phyloP scores from a whole-genome alignment of 2,113 vertebrate genomes.

The Anhinga rufa region DNA sequence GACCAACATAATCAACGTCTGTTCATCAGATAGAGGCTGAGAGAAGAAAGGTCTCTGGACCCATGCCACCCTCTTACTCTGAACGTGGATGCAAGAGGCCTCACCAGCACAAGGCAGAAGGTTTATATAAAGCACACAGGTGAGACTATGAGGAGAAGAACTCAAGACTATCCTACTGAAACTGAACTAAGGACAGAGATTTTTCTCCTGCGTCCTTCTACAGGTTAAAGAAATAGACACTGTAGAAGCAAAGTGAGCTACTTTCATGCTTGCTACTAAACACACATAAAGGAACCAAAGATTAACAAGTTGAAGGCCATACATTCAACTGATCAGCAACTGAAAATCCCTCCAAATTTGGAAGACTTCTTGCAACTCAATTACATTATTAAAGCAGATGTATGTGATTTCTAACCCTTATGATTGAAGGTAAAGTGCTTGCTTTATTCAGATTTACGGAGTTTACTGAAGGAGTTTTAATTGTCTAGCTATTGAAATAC shows the following conservation, averaged over 20 bases:
- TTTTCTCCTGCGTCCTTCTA: not conserved
- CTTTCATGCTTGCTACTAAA: not conserved
- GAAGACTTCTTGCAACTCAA: not conserved
- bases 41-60: not conserved
- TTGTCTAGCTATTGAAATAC: not conserved
- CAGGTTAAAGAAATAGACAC: not conserved
- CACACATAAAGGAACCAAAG: not conserved
- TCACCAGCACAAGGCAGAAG: not conserved
- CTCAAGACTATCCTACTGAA: not conserved
- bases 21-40: not conserved
- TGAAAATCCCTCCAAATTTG: not conserved
- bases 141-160: not conserved
- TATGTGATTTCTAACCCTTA: not conserved
- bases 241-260: not conserved
- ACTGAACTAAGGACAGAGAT: not conserved
- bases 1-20: not conserved
- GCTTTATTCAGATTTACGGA: not conserved
- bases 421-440: not conserved
- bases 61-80: not conserved
- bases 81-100: not conserved
- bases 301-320: not conserved
- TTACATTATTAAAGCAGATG: not conserved
- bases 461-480: not conserved
- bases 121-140: not conserved
- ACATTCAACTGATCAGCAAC: not conserved